Conservation (phyloP, 2,113 vertebrate genomes). For the Heterocephalus glaber region DNA sequence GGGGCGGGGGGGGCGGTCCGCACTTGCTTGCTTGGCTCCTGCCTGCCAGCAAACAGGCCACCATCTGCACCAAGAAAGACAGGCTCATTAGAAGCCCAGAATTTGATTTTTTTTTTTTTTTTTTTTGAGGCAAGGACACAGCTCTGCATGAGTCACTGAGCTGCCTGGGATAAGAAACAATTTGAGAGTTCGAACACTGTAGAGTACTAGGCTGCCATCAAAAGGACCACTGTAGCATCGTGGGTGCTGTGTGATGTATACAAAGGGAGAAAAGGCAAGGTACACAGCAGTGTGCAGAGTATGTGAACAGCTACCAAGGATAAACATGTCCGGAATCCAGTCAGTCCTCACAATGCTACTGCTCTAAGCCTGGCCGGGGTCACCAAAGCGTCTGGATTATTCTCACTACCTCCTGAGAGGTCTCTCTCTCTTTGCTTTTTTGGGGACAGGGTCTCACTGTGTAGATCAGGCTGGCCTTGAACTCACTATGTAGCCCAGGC, state of each 20-base stretch:
- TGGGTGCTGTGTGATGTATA: background rate
- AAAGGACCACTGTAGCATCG: background rate
- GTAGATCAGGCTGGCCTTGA: too few relatives aligned
- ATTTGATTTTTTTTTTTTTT: background rate
- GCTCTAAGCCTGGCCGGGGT: background rate
- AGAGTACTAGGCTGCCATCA: background rate
- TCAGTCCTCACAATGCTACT: background rate
- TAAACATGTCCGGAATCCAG: background rate
- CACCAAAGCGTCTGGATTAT: background rate
- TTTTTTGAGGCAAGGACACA: background rate
- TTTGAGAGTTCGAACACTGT: background rate
- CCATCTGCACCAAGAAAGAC: background rate
- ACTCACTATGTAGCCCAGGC: too few relatives aligned
- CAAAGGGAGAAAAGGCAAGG: background rate
- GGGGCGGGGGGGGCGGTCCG: too few relatives aligned
- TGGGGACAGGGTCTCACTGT: too few relatives aligned
- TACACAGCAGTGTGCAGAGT: background rate
- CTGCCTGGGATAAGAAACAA: background rate
- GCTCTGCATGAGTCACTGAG: background rate
- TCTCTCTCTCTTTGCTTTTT: background rate
- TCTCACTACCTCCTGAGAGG: background rate
- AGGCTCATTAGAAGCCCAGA: background rate
- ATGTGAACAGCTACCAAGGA: background rate
- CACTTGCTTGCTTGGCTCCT: background rate
- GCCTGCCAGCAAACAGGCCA: background rate